Conservation (phyloP, 2,888 invertebrate species). For the Melanophora roralis region DNA sequence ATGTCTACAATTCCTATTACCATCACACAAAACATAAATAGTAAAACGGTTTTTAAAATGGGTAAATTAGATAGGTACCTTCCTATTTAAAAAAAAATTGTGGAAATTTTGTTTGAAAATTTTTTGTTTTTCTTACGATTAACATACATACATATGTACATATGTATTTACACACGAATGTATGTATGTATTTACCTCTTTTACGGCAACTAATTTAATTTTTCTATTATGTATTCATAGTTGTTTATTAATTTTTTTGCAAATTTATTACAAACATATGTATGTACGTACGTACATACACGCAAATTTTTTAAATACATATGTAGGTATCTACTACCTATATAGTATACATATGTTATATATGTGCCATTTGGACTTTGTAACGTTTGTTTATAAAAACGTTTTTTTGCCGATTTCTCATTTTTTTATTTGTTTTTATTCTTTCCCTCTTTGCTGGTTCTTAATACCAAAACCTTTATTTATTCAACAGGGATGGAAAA, state of each 20-base stretch:
- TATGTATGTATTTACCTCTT: too few relatives aligned
- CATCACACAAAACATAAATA: background rate
- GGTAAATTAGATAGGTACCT: too few relatives aligned
- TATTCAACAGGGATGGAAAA: background rate
- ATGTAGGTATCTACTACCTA: too few relatives aligned
- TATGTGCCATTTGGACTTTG: conserved; percentile 55
- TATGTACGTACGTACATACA: too few relatives aligned
- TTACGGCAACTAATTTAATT: too few relatives aligned
- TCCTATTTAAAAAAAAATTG: too few relatives aligned
- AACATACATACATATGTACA: too few relatives aligned
- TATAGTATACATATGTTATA: background rate
- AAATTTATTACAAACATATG: background rate
- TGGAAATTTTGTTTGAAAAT: too few relatives aligned
- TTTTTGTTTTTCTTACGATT: too few relatives aligned
- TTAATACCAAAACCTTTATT: background rate
- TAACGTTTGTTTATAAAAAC: conserved; percentile 40
- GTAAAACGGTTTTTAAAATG: too few relatives aligned
- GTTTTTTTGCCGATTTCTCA: background rate
- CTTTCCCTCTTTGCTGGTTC: background rate
- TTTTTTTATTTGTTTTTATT: conserved; percentile 6
- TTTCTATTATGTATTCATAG: background rate
- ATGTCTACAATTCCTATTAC: background rate
- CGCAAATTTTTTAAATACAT: too few relatives aligned
- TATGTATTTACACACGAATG: too few relatives aligned
- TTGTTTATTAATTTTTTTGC: background rate